These are phyloP conservation scores for Panorpa germanica DNA, from an alignment of 2,888 invertebrate species.

Conservation along the genomic window DNA sequence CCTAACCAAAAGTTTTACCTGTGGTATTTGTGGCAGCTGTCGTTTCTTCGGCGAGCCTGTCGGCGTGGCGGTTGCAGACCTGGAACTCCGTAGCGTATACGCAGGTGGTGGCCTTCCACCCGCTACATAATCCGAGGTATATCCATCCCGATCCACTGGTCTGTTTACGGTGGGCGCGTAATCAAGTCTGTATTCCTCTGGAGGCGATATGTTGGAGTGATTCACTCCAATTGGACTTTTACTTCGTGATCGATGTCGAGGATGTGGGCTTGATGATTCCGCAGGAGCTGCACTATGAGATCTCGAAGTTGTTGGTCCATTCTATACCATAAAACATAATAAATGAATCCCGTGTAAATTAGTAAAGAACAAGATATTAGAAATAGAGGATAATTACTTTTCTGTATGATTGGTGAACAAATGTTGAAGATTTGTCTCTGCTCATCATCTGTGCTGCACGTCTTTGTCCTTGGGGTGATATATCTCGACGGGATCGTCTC, in stretches of 20 bases:
- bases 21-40: conserved; percentile 88
- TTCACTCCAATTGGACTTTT: conserved; percentile 56
- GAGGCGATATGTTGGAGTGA: conserved; percentile 66
- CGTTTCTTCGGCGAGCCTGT: conserved; percentile 92
- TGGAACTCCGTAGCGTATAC: conserved; percentile 46
- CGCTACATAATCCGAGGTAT: too few relatives aligned
- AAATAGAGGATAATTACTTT: too few relatives aligned
- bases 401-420: conserved; percentile 19
- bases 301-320: too few relatives aligned
- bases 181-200: conserved; percentile 44
- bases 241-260: conserved; percentile 41
- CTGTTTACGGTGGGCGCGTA: conserved; percentile 28
- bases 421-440: conserved; percentile 26
- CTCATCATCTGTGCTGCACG: conserved; percentile 45
- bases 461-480: conserved; percentile 61
- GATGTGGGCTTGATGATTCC: too few relatives aligned
- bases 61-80: conserved; percentile 82
- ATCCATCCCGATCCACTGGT: too few relatives aligned
- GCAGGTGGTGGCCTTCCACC: too few relatives aligned
- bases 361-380: too few relatives aligned
- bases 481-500: conserved; percentile 63
- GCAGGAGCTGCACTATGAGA: conserved; percentile 76
- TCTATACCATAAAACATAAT: background rate
- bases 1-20: conserved; percentile 14
- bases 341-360: background rate